These are phyloP conservation scores for Sylvilagus bachmani DNA, from an alignment of 2,113 vertebrate species.

Conservation along the genomic window DNA sequence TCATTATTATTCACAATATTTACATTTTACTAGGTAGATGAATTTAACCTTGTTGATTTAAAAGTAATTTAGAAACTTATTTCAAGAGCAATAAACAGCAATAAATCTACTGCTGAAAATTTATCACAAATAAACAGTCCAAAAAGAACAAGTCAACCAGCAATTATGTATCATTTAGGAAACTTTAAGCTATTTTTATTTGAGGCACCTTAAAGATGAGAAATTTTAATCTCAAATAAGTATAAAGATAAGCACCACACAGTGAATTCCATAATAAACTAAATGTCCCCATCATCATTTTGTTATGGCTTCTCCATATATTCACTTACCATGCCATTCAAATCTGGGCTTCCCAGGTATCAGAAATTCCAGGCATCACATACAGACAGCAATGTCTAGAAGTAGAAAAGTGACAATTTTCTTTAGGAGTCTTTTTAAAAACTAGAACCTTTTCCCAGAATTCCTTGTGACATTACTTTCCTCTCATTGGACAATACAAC, in stretches of 20 bases:
- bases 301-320: background rate
- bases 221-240: background rate
- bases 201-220: background rate
- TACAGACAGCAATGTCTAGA: background rate
- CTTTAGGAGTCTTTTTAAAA: background rate
- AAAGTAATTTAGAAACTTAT: conserved; percentile 4
- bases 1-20: conserved; percentile 11
- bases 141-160: background rate
- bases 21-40: background rate
- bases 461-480: background rate
- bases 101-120: background rate
- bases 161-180: background rate
- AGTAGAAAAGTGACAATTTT: background rate
- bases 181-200: too few species aligned
- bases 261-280: background rate
- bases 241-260: background rate
- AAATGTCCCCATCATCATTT: background rate
- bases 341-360: background rate
- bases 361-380: background rate
- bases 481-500: background rate
- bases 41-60: background rate
- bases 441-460: background rate
- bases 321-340: background rate
- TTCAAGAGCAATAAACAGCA: background rate
- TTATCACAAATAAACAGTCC: background rate